phyloP scores from a whole-genome alignment of 2,888 invertebrate species.

The Apoda limacodes region DNA sequence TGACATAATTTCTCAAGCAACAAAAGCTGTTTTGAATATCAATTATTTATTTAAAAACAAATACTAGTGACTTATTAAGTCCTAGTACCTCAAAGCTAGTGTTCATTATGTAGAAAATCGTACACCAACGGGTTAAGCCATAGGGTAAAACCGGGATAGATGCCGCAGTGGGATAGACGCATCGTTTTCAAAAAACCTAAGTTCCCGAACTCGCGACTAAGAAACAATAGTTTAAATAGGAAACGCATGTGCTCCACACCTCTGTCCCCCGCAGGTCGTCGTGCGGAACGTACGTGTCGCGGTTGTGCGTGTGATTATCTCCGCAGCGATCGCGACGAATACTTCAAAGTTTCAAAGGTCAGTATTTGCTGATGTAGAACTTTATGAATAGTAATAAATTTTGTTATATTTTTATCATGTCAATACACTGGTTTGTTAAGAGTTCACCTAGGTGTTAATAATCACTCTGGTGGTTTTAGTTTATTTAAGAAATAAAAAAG shows the following conservation, averaged over 20 bases:
- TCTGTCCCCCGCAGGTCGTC: conserved; percentile 26
- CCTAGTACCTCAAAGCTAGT: too few species aligned
- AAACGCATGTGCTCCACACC: conserved; percentile 6
- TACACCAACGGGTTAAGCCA: too few species aligned
- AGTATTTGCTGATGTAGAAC: conserved; percentile 10
- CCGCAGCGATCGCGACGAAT: conserved; percentile 10
- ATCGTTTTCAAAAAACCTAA: conserved; percentile 12
- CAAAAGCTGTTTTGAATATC: too few species aligned
- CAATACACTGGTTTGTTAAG: conserved; percentile 12
- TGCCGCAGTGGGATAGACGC: too few species aligned
- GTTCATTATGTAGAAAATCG: too few species aligned
- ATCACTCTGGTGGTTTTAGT: conserved; percentile 11
- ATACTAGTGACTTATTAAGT: too few species aligned
- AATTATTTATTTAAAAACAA: too few species aligned
- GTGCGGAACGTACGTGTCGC: conserved; percentile 27
- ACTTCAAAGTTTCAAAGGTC: conserved; percentile 14
- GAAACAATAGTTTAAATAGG: conserved; percentile 6
- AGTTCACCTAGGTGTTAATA: conserved; percentile 12
- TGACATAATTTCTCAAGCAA: too few species aligned
- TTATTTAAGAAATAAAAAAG: conserved; percentile 15
- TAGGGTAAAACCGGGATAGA: too few species aligned
- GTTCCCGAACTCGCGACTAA: conserved; percentile 8
- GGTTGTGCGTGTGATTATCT: conserved; percentile 11
- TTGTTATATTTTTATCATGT: conserved; percentile 13
- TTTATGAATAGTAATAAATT: conserved; percentile 14